These are phyloP conservation scores for Scaeva pyrastri DNA, from an alignment of 2,888 invertebrate genomes.

Conservation along the genomic window DNA sequence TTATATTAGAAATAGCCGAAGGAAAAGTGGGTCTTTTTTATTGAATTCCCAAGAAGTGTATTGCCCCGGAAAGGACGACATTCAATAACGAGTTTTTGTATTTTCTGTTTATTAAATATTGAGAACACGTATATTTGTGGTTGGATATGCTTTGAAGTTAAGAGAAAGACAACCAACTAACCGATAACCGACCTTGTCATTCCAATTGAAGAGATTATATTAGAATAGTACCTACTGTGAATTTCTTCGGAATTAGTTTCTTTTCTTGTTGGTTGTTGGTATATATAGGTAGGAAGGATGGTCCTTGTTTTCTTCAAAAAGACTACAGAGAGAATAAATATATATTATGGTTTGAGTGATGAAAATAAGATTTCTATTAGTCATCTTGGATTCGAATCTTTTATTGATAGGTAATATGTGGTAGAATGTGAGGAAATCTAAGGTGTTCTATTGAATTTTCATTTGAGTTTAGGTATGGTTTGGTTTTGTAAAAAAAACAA, in stretches of 20 bases:
- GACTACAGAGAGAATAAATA: not conserved
- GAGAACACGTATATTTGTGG: conserved; percentile 64
- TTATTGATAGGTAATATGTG: not conserved
- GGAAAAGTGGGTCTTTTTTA: conserved; percentile 29
- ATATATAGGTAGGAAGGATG: no score
- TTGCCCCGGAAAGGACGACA: conserved; percentile 50
- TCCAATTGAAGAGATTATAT: conserved; percentile 33
- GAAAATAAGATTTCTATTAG: not conserved
- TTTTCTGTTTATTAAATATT: conserved; percentile 54
- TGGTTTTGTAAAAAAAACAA: no score
- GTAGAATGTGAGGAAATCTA: not conserved
- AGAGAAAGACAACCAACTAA: conserved; percentile 31
- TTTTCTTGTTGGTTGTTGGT: not conserved
- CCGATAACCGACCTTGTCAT: conserved; percentile 37
- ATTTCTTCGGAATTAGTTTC: conserved; percentile 28
- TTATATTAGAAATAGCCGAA: conserved; percentile 26
- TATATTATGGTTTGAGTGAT: not conserved
- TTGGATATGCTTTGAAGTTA: conserved; percentile 54
- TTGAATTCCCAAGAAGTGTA: conserved; percentile 51
- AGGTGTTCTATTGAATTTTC: not conserved
- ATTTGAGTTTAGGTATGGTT: no score
- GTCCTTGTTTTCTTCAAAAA: not conserved
- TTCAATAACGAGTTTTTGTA: conserved; percentile 53
- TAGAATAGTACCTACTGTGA: conserved; percentile 43
- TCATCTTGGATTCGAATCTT: not conserved